Evolutionary conservation across 2,888 invertebrate genomes (phyloP), one percentile per base, ranked within the genome.

Genomic region (Caenorhabditis japonica): DNA sequence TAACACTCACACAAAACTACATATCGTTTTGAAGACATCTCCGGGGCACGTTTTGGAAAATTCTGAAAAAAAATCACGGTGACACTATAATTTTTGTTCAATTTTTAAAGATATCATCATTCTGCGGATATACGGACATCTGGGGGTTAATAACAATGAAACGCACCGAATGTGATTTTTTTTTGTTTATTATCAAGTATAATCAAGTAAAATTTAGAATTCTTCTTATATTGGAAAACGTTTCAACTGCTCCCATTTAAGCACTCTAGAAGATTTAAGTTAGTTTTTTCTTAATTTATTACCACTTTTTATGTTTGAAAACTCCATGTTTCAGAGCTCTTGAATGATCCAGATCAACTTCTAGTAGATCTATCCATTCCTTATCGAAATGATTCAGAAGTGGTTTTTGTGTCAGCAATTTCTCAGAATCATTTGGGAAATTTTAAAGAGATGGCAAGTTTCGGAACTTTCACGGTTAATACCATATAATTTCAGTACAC

Each of bases 251-350:
- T 15, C 33, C 2, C 27, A 36, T 13, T 0, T 62, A 21, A 46
- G 30, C 30, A 46, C 61, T 27, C 19, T 62, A 15, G 61, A 62
- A 36, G 61, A 62, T 27, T 25, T 62, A 27, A 62, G 61, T 62
- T 13, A 34, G 60, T 43, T 25, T 56, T 15, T 12, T 13, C 27
- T 33, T 3, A 12, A 12, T 13, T 25, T 5, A 4, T 1, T 25
- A 3, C 44, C 8, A n/a, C 10, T 13, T 25, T 3, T 17, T 36
- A 15, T 41, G n/a, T n/a, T n/a, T n/a, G n/a, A n/a, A n/a, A n/a
- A n/a, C n/a, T n/a, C n/a, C n/a, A n/a, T n/a, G n/a, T n/a, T 30
- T 34, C 51, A 62, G 61, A 62, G 12, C 33, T 62, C 12, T 10
- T 62, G 4, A 43, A 27, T 15, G 8, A 13, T 4, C 4, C 27